These are phyloP conservation scores for Seriola quinqueradiata DNA, from an alignment of 2,113 vertebrate genomes.

Conservation along the genomic window DNA sequence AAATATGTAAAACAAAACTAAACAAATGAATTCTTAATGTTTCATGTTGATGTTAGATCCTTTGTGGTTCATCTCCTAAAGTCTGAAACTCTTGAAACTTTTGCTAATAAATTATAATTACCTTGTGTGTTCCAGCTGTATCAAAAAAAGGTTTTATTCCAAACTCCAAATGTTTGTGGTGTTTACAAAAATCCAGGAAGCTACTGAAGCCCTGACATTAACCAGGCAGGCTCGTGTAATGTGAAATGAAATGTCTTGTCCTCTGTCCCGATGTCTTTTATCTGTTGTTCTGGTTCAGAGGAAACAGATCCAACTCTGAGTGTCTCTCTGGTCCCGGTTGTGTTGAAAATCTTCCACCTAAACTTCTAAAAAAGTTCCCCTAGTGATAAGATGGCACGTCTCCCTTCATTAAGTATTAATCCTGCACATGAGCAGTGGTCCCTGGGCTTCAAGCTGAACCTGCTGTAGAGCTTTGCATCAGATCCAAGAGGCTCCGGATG, in stretches of 20 bases:
- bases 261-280: not conserved
- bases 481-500: slow-evolving; percentile 15
- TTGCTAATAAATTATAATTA: slow-evolving; percentile 38
- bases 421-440: not conserved
- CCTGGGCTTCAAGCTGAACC: not conserved
- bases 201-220: not conserved
- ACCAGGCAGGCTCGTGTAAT: not conserved
- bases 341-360: not conserved
- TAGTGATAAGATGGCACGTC: slow-evolving; percentile 4
- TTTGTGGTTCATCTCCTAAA: not conserved
- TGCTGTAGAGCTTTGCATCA: slow-evolving; percentile 16
- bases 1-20: not conserved
- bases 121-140: slow-evolving; percentile 28
- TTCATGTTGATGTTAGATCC: not conserved
- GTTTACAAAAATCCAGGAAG: not conserved
- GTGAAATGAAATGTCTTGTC: not conserved
- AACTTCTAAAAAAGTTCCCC: not conserved
- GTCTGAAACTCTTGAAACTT: not conserved
- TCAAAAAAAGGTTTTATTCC: not conserved
- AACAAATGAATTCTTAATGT: too few species aligned
- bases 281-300: not conserved
- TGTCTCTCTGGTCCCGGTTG: not conserved
- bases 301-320: slow-evolving; percentile 2
- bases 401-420: slow-evolving; percentile 22
- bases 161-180: not conserved